Conservation (phyloP, 2,797 vertebrate species). For the Myotis planiceps region DNA sequence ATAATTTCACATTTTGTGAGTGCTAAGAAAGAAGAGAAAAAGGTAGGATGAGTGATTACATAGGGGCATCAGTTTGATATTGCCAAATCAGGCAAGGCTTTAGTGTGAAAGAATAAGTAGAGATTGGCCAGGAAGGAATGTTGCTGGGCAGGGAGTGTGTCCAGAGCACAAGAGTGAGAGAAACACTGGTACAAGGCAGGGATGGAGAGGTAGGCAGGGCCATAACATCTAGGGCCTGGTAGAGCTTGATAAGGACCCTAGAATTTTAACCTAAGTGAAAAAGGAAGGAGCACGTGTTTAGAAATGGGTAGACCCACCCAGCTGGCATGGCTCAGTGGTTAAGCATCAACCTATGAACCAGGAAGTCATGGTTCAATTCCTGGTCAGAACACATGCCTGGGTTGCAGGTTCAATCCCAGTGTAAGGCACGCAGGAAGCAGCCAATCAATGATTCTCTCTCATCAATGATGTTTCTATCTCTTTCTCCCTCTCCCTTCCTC, state of each 20-base stretch:
- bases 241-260: neutral
- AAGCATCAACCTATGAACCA: too few relatives aligned
- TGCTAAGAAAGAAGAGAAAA: neutral
- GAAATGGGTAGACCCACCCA: neutral
- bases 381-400: too few relatives aligned
- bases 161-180: neutral
- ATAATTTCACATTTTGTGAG: neutral
- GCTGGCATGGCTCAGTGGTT: too few relatives aligned
- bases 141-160: neutral
- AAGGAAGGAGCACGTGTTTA: neutral
- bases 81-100: neutral
- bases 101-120: neutral
- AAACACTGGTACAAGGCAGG: neutral
- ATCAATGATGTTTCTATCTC: too few relatives aligned
- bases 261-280: neutral
- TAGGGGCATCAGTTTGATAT: neutral
- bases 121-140: neutral
- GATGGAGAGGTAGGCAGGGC: neutral
- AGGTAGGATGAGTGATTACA: neutral
- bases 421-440: too few relatives aligned
- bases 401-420: too few relatives aligned
- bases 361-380: too few relatives aligned
- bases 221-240: neutral
- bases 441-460: too few relatives aligned
- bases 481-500: too few relatives aligned